These are phyloP conservation scores for Colistium nudipinnis DNA, from an alignment of 2,113 vertebrate genomes.

Conservation along the genomic window DNA sequence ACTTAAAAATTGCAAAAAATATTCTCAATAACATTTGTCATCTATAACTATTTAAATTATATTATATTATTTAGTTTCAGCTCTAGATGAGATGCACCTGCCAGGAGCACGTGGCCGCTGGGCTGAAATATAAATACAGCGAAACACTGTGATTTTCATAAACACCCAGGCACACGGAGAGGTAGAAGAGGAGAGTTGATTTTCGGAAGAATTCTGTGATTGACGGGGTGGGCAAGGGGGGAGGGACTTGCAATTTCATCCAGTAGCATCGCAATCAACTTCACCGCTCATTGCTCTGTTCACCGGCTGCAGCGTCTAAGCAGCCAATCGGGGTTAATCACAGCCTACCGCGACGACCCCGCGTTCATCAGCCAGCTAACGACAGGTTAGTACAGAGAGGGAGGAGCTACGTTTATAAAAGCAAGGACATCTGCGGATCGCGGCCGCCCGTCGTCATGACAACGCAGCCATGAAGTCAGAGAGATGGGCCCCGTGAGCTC, in stretches of 20 bases:
- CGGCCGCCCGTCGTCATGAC: slow-evolving; percentile 41
- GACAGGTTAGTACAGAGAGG: slow-evolving; percentile 59
- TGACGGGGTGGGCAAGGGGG: slow-evolving; percentile 5
- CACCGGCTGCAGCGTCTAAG: slow-evolving; percentile 30
- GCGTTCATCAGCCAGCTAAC: slow-evolving; percentile 19
- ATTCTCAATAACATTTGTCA: too few species aligned
- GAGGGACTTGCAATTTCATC: slow-evolving; percentile 29
- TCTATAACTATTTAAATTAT: too few species aligned
- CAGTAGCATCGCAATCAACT: slow-evolving; percentile 43
- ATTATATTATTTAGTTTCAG: too few species aligned
- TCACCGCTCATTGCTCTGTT: slow-evolving; percentile 47
- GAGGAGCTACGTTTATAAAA: slow-evolving; percentile 23
- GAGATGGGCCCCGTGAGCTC: slow-evolving; percentile 26
- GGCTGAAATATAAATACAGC: slow-evolving; percentile 35
- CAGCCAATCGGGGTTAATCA: slow-evolving; percentile 66
- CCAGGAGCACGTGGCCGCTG: slow-evolving; percentile 7
- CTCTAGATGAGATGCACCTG: slow-evolving; percentile 31
- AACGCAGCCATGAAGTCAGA: slow-evolving; percentile 50
- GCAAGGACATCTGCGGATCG: slow-evolving; percentile 35
- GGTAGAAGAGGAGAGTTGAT: slow-evolving; percentile 32
- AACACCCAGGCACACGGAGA: slow-evolving; percentile 7
- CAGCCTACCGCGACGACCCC: slow-evolving; percentile 31
- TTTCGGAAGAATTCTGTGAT: slow-evolving; percentile 34
- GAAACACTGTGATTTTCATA: slow-evolving; percentile 22
- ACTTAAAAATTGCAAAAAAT: too few species aligned